phyloP scores from a whole-genome alignment of 2,113 vertebrate species.

The Brienomyrus brachyistius region DNA sequence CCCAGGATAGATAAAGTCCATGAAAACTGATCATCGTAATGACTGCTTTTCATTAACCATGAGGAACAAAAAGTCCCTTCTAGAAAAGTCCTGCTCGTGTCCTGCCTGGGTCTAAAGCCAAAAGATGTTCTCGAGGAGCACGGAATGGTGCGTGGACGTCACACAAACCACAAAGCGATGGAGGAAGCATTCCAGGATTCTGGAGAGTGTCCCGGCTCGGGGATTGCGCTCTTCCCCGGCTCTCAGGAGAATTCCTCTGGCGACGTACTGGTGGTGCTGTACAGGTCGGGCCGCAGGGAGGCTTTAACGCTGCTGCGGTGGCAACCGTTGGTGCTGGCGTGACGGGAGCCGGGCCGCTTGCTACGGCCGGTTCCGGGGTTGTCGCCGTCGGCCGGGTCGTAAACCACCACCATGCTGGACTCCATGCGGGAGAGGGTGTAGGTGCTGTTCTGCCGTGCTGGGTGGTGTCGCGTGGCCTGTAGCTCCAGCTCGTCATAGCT shows the following conservation, averaged over 20 bases:
- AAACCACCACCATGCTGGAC: conserved; percentile 69
- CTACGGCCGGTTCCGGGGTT: conserved; percentile 42
- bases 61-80: not conserved
- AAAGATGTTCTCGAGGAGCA: not conserved
- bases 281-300: conserved; percentile 55
- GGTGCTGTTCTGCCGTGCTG: conserved; percentile 80
- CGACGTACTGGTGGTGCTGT: conserved; percentile 54
- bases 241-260: conserved; percentile 70
- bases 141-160: not conserved
- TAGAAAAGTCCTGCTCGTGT: not conserved
- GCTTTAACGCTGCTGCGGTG: conserved; percentile 49
- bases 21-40: not conserved
- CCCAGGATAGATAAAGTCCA: not conserved
- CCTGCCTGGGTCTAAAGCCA: not conserved
- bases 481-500: conserved; percentile 84
- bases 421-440: conserved; percentile 86
- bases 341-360: conserved; percentile 55
- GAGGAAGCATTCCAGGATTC: not conserved
- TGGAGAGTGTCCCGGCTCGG: not conserved
- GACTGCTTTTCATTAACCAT: not conserved
- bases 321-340: conserved; percentile 43
- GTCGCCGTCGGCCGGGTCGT: conserved; percentile 57
- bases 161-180: not conserved
- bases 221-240: no score
- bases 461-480: conserved; percentile 69